phyloP scores from a whole-genome alignment of 35 echinoderm and acorn worm genomes.

The Hemicentrotus pulcherrimus region DNA sequence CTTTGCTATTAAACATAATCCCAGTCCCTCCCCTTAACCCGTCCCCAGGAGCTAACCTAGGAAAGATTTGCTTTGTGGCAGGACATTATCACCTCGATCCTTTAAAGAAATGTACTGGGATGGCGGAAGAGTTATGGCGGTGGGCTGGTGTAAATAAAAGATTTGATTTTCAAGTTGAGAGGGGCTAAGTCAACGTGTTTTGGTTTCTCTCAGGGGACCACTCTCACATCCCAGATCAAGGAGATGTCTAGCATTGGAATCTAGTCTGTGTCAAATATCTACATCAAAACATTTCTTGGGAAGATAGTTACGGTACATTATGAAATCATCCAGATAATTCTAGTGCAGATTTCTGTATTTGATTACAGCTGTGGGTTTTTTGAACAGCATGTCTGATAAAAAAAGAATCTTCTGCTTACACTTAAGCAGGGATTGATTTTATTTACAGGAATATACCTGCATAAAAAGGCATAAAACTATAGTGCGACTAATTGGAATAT shows the following conservation, averaged over 20 bases:
- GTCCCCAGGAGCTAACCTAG: neutral
- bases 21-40: neutral
- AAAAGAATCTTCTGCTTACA: too few relatives aligned
- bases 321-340: neutral
- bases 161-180: neutral
- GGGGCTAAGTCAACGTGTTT: neutral
- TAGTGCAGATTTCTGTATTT: neutral
- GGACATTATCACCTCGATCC: neutral
- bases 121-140: neutral
- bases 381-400: neutral
- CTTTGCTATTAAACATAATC: neutral
- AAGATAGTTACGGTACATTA: neutral
- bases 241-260: neutral
- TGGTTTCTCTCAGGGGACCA: neutral
- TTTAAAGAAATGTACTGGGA: neutral
- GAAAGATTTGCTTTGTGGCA: neutral
- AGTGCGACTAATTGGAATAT: too few relatives aligned
- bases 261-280: neutral
- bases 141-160: neutral
- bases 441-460: too few relatives aligned
- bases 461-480: too few relatives aligned
- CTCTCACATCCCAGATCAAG: neutral
- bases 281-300: neutral
- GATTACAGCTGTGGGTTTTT: neutral
- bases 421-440: too few relatives aligned